phyloP scores from a whole-genome alignment of 37 sponge, comb jelly and placozoan genomes.

The Tethya wilhelma region DNA sequence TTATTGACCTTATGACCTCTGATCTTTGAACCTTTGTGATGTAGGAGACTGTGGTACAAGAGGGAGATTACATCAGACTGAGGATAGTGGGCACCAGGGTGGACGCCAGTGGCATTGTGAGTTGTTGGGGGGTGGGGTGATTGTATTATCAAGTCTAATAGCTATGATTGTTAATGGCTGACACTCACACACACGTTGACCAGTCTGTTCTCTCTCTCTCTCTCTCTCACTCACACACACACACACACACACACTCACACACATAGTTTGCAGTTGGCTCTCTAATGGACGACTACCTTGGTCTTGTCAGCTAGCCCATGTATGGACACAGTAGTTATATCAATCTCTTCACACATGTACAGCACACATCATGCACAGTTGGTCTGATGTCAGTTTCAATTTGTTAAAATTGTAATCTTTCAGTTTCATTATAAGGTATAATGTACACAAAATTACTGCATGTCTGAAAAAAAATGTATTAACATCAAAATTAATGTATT shows the following conservation, averaged over 20 bases:
- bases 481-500: not conserved
- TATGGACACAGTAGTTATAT: not conserved
- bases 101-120: constrained; percentile 95
- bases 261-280: constrained; percentile 95
- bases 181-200: not conserved
- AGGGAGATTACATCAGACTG: constrained; percentile 85
- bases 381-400: not conserved
- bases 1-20: not conserved
- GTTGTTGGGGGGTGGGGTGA: constrained; percentile 7
- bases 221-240: not conserved
- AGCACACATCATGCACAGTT: no score
- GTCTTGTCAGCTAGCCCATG: constrained; percentile 18
- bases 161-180: not conserved
- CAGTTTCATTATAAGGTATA: not conserved
- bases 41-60: constrained; percentile 92
- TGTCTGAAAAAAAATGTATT: not conserved
- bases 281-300: constrained; percentile 97
- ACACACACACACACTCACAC: no score
- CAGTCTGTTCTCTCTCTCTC: not conserved
- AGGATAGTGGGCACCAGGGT: constrained; percentile 95
- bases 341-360: not conserved
- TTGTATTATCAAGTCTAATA: not conserved
- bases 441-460: not conserved
- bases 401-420: not conserved
- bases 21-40: not conserved